A percentile compares a stretch with the other conserved stretches of the same genome.
These are phyloP conservation scores for Anodontia alba DNA, from an alignment of 2,888 invertebrate genomes.

Conservation along the genomic window DNA sequence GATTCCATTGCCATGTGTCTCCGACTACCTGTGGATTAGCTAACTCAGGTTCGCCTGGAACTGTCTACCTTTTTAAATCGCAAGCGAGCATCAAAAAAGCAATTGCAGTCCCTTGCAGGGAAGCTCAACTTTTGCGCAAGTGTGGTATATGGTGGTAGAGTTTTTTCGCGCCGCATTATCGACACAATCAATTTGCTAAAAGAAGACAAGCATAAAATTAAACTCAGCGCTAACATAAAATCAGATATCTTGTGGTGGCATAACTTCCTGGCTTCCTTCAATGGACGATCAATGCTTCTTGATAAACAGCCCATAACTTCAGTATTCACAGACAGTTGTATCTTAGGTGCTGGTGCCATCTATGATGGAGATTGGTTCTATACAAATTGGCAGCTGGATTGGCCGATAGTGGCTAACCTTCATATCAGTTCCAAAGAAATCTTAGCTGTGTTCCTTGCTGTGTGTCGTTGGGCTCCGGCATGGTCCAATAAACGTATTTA, in stretches of 20 bases:
- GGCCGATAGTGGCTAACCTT: no score
- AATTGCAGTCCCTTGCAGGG: constrained; percentile 30
- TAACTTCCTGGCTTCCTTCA: constrained; percentile 10
- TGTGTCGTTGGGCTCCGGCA: constrained; percentile 14
- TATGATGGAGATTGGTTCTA: constrained; percentile 49
- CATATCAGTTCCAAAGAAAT: no score
- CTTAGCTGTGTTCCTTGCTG: constrained; percentile 23
- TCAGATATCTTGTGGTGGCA: constrained; percentile 37
- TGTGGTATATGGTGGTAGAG: constrained; percentile 43
- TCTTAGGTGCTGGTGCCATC: no score
- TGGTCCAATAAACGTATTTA: constrained; percentile 23
- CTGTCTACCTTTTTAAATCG: neutral
- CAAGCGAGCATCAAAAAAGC: constrained; percentile 5
- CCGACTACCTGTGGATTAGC: constrained; percentile 18
- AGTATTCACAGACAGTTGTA: constrained; percentile 35
- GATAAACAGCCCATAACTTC: constrained; percentile 22
- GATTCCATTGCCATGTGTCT: neutral
- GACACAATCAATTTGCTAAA: constrained; percentile 2
- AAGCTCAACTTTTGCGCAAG: constrained; percentile 31
- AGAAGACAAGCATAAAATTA: constrained; percentile 16
- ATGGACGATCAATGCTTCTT: no score
- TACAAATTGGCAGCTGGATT: constrained; percentile 19
- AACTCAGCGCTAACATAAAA: neutral
- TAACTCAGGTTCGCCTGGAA: neutral
- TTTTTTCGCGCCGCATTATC: constrained; percentile 18